A percentile compares a stretch with the other conserved stretches of the same genome.
Evolutionary conservation across 1,140 invertebrate genomes (phyloP).

Genomic region (Heliconius himera): DNA sequence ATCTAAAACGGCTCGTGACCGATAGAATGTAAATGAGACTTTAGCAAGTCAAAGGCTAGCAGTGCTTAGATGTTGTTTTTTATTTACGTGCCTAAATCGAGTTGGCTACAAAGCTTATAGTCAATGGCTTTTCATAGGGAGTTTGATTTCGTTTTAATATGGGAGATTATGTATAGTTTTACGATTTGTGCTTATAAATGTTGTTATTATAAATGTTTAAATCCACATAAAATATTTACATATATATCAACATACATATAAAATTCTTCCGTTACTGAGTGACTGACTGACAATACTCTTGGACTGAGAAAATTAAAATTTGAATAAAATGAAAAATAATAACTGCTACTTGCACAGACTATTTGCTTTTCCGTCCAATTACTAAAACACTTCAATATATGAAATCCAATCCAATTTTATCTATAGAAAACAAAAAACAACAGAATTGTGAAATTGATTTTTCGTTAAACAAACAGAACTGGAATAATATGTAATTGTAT

Average conservation of each 20-base stretch:
- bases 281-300: too few species aligned
- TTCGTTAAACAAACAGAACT: conserved; percentile 5
- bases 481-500: conserved; percentile 5
- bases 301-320: too few species aligned
- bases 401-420: too few species aligned
- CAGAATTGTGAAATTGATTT: not conserved
- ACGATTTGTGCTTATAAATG: too few species aligned
- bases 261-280: too few species aligned
- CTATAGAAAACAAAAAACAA: not conserved
- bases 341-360: not conserved
- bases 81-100: not conserved
- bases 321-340: too few species aligned
- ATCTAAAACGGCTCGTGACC: not conserved
- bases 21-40: not conserved
- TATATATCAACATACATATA: too few species aligned
- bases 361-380: not conserved
- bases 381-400: too few species aligned
- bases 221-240: too few species aligned
- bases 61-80: not conserved
- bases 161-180: too few species aligned
- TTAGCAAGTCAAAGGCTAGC: not conserved
- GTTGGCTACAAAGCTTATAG: not conserved
- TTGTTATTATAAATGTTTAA: too few species aligned
- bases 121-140: not conserved
- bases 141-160: not conserved